These are phyloP conservation scores for Acanthiza pusilla DNA, from an alignment of 2,797 vertebrate species.

Conservation along the genomic window DNA sequence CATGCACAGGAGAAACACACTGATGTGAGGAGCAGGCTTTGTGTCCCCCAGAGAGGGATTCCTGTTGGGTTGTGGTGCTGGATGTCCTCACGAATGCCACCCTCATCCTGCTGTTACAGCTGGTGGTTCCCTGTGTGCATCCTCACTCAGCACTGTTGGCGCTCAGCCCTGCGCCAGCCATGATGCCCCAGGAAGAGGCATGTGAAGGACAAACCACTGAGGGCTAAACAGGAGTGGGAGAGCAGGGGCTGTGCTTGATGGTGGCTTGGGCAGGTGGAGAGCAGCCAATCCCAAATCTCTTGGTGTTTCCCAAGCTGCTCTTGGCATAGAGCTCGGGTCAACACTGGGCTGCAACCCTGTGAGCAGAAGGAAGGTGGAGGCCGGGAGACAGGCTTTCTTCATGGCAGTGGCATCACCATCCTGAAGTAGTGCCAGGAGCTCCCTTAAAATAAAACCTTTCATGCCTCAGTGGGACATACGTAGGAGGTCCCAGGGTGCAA, in stretches of 20 bases:
- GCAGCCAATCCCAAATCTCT: not conserved
- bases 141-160: fast-evolving
- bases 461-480: not conserved
- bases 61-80: not conserved
- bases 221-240: not conserved
- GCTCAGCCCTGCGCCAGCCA: not conserved
- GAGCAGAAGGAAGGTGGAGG: not conserved
- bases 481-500: not conserved
- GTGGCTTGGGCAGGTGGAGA: not conserved
- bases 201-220: not conserved
- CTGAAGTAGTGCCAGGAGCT: not conserved
- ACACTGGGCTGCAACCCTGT: not conserved
- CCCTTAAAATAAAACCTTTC: not conserved
- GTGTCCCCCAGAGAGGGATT: not conserved
- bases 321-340: not conserved
- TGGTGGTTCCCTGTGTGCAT: fast-evolving
- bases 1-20: fast-evolving
- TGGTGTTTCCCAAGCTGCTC: not conserved
- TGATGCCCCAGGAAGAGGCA: fast-evolving
- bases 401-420: not conserved
- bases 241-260: not conserved
- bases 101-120: fast-evolving
- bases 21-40: fast-evolving
- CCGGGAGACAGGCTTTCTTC: not conserved
- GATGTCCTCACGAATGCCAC: fast-evolving